Percentiles rank a stretch among this genome's conserved stretches.
Evolutionary conservation across 2,888 invertebrate genomes (phyloP).

Genomic region (Hemicrepidius hirtus): DNA sequence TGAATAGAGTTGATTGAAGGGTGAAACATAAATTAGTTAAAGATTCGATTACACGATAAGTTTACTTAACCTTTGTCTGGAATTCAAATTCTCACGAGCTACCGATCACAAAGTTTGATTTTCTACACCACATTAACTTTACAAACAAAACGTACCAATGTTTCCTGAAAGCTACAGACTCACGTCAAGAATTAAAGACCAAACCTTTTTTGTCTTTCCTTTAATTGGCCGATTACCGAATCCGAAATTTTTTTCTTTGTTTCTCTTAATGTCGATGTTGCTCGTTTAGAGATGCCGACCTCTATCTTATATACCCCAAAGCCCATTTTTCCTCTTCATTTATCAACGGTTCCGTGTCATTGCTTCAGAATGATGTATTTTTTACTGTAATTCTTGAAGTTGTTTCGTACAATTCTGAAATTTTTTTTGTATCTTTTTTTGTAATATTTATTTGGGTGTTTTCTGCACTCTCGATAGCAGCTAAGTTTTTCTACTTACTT

Average conservation of each 20-base stretch:
- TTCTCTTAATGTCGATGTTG: conserved; percentile 9
- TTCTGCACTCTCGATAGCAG: not conserved
- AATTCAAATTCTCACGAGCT: not conserved
- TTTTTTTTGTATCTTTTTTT: conserved; percentile 4
- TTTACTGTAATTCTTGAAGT: conserved; percentile 18
- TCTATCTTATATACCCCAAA: conserved; percentile 10
- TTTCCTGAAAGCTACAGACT: not conserved
- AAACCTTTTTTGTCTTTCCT: conserved; percentile 5
- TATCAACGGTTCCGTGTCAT: conserved; percentile 16
- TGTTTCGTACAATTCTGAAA: conserved; percentile 5
- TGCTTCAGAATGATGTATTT: conserved; percentile 4
- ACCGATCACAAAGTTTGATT: not conserved
- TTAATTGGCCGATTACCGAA: conserved; percentile 15
- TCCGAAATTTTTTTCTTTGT: conserved; percentile 2
- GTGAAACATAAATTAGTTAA: too few species aligned
- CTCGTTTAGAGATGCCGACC: not conserved
- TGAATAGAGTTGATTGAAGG: too few species aligned
- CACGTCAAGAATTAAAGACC: not conserved
- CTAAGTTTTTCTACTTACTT: conserved; percentile 6
- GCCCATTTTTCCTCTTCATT: conserved; percentile 21
- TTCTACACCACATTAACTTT: not conserved
- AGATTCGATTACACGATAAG: too few species aligned
- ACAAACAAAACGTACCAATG: not conserved
- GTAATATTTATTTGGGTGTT: conserved; percentile 10
- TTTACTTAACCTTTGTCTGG: too few species aligned